These are phyloP conservation scores for Dipodomys spectabilis DNA, from an alignment of 2,113 vertebrate species.

Conservation along the genomic window DNA sequence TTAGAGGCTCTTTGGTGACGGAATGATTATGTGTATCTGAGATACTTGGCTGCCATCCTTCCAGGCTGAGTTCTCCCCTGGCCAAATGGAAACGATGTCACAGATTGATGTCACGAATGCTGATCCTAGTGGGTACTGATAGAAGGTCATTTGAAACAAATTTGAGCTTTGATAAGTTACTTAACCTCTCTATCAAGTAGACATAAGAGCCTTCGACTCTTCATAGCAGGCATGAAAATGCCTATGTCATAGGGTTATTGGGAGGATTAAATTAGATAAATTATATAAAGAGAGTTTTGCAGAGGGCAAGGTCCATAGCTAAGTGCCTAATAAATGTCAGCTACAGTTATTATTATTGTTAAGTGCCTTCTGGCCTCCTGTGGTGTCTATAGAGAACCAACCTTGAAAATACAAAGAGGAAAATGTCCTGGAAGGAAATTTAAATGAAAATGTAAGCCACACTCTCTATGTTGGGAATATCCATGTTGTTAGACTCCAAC, in stretches of 20 bases:
- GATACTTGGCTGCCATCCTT: background rate
- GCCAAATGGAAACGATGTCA: too few relatives aligned
- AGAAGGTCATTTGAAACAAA: background rate
- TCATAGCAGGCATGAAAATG: background rate
- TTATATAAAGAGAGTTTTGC: conserved; percentile 12
- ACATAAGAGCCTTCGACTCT: background rate
- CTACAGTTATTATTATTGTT: conserved; percentile 1
- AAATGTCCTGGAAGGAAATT: conserved; percentile 21
- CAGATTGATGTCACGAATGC: background rate
- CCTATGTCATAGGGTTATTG: background rate
- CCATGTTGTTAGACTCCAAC: background rate
- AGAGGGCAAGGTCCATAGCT: background rate
- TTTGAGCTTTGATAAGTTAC: background rate
- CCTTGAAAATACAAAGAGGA: conserved; percentile 27
- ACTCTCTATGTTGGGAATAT: background rate
- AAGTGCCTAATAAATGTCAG: conserved; percentile 37
- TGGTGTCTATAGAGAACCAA: background rate
- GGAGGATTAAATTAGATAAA: background rate
- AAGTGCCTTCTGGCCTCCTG: background rate
- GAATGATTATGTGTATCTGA: background rate
- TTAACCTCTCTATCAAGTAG: background rate
- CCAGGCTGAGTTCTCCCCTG: background rate
- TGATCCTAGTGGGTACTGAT: background rate
- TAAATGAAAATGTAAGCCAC: conserved; percentile 47
- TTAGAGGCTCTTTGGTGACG: background rate